These are phyloP conservation scores for Magallana gigas DNA, from an alignment of 1,140 invertebrate species.

Conservation along the genomic window DNA sequence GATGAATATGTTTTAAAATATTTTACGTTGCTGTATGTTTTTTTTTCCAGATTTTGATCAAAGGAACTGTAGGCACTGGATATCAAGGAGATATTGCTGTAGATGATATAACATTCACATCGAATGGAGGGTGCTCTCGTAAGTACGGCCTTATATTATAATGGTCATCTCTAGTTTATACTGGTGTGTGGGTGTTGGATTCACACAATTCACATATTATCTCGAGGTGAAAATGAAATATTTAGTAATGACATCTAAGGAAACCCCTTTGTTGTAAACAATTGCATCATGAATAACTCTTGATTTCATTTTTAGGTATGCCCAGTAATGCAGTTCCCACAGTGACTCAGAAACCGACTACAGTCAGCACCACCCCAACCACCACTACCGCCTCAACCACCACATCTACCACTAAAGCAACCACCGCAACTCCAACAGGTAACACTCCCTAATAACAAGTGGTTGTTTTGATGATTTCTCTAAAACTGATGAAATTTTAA, in stretches of 20 bases:
- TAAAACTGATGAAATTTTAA: too few relatives aligned
- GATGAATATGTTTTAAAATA: too few relatives aligned
- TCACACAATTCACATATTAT: too few relatives aligned
- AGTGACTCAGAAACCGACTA: conserved; percentile 58
- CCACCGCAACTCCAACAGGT: conserved; percentile 65
- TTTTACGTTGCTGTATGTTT: not conserved
- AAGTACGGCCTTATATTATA: conserved; percentile 13
- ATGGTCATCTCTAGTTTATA: too few relatives aligned
- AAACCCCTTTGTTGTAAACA: too few relatives aligned
- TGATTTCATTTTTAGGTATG: conserved; percentile 48
- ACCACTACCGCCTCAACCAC: conserved; percentile 44
- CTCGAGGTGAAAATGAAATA: too few relatives aligned
- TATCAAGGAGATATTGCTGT: conserved; percentile 67
- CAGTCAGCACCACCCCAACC: conserved; percentile 37
- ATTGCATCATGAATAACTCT: too few relatives aligned
- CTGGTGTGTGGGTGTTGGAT: too few relatives aligned
- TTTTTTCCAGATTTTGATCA: conserved; percentile 62
- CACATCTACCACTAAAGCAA: conserved; percentile 24
- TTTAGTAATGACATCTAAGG: too few relatives aligned
- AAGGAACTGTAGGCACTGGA: conserved; percentile 52
- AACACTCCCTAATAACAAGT: not conserved
- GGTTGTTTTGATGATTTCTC: too few relatives aligned
- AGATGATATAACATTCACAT: conserved; percentile 65
- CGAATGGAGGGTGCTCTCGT: conserved; percentile 50
- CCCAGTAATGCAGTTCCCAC: conserved; percentile 60